Evolutionary conservation across 1,140 invertebrate genomes (phyloP), one percentile per base, ranked within the genome.

Genomic region (Pseudomyrmex concolor): DNA sequence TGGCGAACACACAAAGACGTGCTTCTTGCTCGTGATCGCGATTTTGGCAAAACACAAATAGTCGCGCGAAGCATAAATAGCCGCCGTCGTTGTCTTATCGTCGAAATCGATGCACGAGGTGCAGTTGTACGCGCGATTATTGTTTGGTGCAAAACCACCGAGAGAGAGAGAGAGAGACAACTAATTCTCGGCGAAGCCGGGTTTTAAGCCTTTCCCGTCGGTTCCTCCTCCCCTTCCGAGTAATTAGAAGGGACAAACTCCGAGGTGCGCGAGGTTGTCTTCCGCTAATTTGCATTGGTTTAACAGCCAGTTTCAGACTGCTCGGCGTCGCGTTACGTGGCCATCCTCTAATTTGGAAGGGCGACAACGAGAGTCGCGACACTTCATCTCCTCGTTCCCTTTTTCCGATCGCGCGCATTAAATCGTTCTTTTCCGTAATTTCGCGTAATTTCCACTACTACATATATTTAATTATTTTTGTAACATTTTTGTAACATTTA

Each of bases 221-320:
- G 55, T 78, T 71, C 71, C 84, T 17, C 54, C 70, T 59, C 83
- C 34, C 34, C 3, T 34, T 34, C 34, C 34, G 34, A 34, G 83
- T 89, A 92, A 92, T 92, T 89, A 89, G 87, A 89, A 86, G 84
- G 83, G 67, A 73, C 86, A 71, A 84, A 84, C 83, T 84, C 62
- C 25, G 25, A 62, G 60, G 71, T 57, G 45, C 64, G 50, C 55
- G 68, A 74, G 84, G 76, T 84, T 88, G 88, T 90, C 90, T 83
- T 88, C 84, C 89, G 85, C 84, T 86, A 89, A 89, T 90, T 91
- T 88, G 84, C 82, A 86, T 81, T 85, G 81, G 77, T 85, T 80
- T 90, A 92, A 91, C 88, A 91, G 86, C 87, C 78, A 91, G 90
- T 92, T 91, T 89, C 87, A 70, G 89, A 89, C 87, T 88, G 83